Evolutionary conservation across 2,113 vertebrate genomes (phyloP).

Genomic region (Oncorhynchus nerka): DNA sequence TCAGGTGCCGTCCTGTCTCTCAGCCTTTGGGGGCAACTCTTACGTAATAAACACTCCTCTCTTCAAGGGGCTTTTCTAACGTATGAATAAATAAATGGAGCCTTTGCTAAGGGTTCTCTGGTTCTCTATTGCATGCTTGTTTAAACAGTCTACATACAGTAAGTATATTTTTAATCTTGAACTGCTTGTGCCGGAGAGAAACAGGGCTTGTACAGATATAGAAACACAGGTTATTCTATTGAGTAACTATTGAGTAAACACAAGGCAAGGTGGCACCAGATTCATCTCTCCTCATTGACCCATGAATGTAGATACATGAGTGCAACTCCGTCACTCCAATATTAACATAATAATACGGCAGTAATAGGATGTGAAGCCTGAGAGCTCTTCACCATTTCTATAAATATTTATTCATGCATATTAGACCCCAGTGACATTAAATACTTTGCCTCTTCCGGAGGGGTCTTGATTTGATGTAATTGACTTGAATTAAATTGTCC

Average conservation of each 20-base stretch:
- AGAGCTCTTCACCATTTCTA: constrained; percentile 36
- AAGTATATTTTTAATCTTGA: no score
- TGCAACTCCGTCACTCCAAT: neutral
- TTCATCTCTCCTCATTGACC: constrained; percentile 3
- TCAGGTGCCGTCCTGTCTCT: neutral
- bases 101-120: constrained; percentile 58
- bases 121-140: constrained; percentile 15
- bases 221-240: constrained; percentile 20
- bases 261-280: neutral
- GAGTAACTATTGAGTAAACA: neutral
- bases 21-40: neutral
- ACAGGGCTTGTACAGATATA: no score
- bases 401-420: constrained; percentile 52
- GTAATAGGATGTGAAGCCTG: constrained; percentile 17
- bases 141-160: no score
- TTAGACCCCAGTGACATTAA: constrained; percentile 18
- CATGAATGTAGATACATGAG: neutral
- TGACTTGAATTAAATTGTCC: constrained; percentile 52
- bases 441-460: constrained; percentile 26
- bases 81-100: constrained; percentile 61
- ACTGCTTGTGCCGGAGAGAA: no score
- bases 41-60: neutral
- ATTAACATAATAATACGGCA: constrained; percentile 33
- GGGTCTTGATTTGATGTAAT: constrained; percentile 31
- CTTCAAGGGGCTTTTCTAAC: constrained; percentile 20